Conservation (phyloP, 2,888 invertebrate genomes). For the Plebejus melissa region DNA sequence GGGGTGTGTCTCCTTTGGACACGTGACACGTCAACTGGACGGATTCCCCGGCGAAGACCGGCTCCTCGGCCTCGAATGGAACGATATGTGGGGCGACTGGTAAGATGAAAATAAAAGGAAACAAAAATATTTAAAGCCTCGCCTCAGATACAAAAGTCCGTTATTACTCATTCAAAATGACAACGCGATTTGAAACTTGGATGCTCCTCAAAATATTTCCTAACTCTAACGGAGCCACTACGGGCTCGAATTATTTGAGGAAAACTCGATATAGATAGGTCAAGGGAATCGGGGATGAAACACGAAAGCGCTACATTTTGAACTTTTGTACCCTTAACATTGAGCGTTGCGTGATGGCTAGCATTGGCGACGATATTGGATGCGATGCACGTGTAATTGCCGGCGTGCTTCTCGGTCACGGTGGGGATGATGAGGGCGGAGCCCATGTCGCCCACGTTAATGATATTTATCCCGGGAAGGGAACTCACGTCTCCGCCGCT, state of each 20-base stretch:
- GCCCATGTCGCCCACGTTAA: constrained; percentile 82
- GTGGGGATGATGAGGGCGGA: constrained; percentile 84
- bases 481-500: constrained; percentile 80
- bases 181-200: background rate
- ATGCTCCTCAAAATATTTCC: background rate
- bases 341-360: constrained; percentile 80
- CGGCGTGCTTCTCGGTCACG: constrained; percentile 83
- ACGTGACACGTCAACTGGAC: constrained; percentile 81
- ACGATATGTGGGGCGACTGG: constrained; percentile 79
- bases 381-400: constrained; percentile 84
- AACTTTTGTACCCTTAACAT: constrained; percentile 74
- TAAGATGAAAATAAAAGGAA: constrained; percentile 40
- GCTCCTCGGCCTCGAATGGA: constrained; percentile 81
- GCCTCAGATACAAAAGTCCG: constrained; percentile 66
- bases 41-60: constrained; percentile 82
- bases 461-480: constrained; percentile 80
- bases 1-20: constrained; percentile 84
- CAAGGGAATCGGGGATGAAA: constrained; percentile 34
- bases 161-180: background rate
- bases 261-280: background rate
- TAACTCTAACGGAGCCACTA: constrained; percentile 80
- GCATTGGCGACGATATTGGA: constrained; percentile 81
- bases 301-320: constrained; percentile 53
- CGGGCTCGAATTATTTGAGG: constrained; percentile 39
- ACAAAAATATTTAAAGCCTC: constrained; percentile 26